A percentile compares a stretch with the other conserved stretches of the same genome.
These are phyloP conservation scores for Parambassis ranga DNA, from an alignment of 2,797 vertebrate species.

Conservation along the genomic window DNA sequence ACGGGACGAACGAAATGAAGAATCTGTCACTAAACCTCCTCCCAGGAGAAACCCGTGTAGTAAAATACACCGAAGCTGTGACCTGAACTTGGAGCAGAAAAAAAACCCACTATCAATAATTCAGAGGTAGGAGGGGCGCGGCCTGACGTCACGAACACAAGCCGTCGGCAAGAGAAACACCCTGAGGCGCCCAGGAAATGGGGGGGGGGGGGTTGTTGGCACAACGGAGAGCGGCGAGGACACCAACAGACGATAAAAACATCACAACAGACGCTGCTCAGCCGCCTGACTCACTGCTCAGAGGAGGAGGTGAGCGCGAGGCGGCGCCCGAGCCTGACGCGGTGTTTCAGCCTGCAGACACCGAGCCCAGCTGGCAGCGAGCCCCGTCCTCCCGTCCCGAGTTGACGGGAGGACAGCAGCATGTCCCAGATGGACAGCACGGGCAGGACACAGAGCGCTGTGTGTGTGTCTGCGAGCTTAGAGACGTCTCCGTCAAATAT, in stretches of 20 bases:
- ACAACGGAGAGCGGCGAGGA: constrained; percentile 31
- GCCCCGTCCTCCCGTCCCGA: neutral
- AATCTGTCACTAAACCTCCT: too few relatives aligned
- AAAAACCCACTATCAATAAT: constrained; percentile 68
- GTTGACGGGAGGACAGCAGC: neutral
- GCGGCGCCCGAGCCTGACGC: too few relatives aligned
- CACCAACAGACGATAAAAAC: constrained; percentile 66
- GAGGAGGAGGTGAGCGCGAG: too few relatives aligned
- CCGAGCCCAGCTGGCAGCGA: neutral
- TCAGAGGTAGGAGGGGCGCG: constrained; percentile 27
- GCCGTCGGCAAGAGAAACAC: constrained; percentile 33
- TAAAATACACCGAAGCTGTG: too few relatives aligned
- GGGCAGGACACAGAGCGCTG: neutral
- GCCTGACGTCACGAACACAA: constrained; percentile 52
- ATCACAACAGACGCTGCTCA: constrained; percentile 57
- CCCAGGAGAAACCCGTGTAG: too few relatives aligned
- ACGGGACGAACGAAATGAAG: too few relatives aligned
- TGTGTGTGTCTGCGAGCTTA: neutral
- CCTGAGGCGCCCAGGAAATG: constrained; percentile 17
- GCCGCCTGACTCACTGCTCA: neutral
- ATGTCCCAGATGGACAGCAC: neutral
- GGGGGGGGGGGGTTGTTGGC: constrained; percentile 26
- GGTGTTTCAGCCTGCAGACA: neutral
- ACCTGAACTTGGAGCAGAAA: neutral
- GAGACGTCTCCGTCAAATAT: neutral